Percentiles rank a stretch among this genome's conserved stretches.
Conservation (phyloP, 1,140 invertebrate species). For the Caerostris darwini region DNA sequence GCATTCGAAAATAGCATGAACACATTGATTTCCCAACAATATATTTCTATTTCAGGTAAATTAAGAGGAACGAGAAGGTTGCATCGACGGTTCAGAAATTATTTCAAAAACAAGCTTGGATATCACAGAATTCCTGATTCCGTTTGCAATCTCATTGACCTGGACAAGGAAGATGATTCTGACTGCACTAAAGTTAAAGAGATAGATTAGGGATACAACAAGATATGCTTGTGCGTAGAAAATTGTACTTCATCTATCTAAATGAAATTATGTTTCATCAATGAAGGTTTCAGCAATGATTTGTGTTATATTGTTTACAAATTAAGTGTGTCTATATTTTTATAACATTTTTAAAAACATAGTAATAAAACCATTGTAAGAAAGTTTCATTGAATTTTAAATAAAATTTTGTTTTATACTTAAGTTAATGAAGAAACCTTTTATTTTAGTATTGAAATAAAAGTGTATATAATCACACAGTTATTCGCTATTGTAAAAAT, state of each 20-base stretch:
- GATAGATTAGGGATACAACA: background rate
- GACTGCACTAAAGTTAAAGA: background rate
- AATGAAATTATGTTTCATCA: background rate
- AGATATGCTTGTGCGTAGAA: background rate
- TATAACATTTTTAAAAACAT: too few relatives aligned
- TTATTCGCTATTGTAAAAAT: too few relatives aligned
- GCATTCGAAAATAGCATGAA: too few relatives aligned
- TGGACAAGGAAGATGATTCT: background rate
- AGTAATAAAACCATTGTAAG: too few relatives aligned
- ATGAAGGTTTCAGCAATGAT: background rate
- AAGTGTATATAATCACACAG: too few relatives aligned
- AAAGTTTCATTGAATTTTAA: too few relatives aligned
- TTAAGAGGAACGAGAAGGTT: background rate
- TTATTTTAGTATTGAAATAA: too few relatives aligned
- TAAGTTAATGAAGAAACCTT: too few relatives aligned
- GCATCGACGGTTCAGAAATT: background rate
- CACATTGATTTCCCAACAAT: too few relatives aligned
- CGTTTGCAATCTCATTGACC: background rate
- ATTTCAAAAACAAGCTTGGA: background rate
- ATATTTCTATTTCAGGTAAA: background rate
- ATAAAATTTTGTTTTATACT: too few relatives aligned
- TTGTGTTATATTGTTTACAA: too few relatives aligned
- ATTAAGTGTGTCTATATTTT: too few relatives aligned
- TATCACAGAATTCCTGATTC: background rate
- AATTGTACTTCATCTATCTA: background rate